Percentiles rank a stretch among this genome's conserved stretches.
These are phyloP conservation scores for Danionella dracula DNA, from an alignment of 2,797 vertebrate species.

Conservation along the genomic window DNA sequence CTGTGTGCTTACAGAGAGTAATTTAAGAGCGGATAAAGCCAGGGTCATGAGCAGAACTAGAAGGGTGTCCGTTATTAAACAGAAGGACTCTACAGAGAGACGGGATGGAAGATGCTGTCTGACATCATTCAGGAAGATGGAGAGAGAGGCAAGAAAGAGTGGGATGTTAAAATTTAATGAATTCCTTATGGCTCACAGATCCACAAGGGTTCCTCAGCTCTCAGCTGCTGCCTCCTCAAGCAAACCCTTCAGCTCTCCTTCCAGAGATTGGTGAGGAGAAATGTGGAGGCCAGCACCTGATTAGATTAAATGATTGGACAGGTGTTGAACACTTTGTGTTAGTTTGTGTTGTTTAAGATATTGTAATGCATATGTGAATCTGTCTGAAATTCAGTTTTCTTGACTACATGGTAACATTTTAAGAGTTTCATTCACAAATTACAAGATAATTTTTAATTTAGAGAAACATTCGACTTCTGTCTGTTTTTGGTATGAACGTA, in stretches of 20 bases:
- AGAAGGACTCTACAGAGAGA: slow-evolving; percentile 66
- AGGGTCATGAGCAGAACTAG: slow-evolving; percentile 59
- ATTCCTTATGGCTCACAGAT: slow-evolving; percentile 48
- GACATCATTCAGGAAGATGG: slow-evolving; percentile 50
- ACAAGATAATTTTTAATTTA: too few relatives aligned
- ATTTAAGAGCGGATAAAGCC: slow-evolving; percentile 71
- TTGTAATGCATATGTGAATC: too few relatives aligned
- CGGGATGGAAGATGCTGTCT: slow-evolving; percentile 52
- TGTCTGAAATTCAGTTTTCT: too few relatives aligned
- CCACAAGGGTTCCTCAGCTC: slow-evolving; percentile 16
- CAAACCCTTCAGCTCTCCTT: slow-evolving; percentile 23
- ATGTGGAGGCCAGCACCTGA: slow-evolving; percentile 4
- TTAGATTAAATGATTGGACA: slow-evolving; percentile 5
- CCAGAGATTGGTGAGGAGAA: background rate
- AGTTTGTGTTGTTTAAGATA: too few relatives aligned
- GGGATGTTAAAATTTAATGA: slow-evolving; percentile 51
- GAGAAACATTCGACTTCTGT: too few relatives aligned
- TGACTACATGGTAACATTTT: too few relatives aligned
- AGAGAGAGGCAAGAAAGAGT: slow-evolving; percentile 45
- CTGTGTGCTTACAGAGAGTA: slow-evolving; percentile 65
- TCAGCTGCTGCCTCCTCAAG: background rate
- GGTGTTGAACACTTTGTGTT: background rate
- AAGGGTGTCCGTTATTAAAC: slow-evolving; percentile 70
- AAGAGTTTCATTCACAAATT: too few relatives aligned
- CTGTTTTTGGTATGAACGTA: too few relatives aligned